Base-by-base conservation (phyloP, 2,797 vertebrate genomes). In the Choloepus didactylus region DNA sequence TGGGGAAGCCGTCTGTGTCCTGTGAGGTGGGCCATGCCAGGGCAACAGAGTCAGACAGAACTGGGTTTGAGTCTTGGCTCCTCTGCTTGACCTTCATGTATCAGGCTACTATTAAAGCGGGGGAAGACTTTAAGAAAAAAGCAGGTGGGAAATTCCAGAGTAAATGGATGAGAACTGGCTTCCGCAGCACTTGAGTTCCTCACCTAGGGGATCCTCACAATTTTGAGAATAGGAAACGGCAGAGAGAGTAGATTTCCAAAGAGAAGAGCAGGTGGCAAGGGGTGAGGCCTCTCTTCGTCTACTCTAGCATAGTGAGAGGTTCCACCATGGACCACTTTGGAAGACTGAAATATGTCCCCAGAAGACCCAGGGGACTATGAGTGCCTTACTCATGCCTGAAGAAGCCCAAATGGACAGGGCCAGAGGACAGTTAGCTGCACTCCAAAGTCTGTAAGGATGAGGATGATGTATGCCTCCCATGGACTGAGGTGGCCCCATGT, bases 1-100 rank as follows among this genome's bases (percentile, higher is more conserved):
- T 8, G 0, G 64, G 72, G 81, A 21, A 31, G 56, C 35, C 1
- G 2, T 35, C 3, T 6, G 31, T 0, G 21, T 41, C 1, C 5
- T 0, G 6, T 1, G 60, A 31, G 70, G n/a, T 12, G n/a, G 82
- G 90, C 31, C 21, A 8, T 25, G 1, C 23, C 2, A 18, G 46
- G 54, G 56, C 19, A 31, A 27, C 27, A 21, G 25, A 41, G 38
- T 6, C 3, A 5, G 77, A 11, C 19, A 18, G 49, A 51, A 46
- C 25, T 2, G 3, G 89, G 70, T 67, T n/a, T n/a, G 4, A 56
- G 41, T 60, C 67, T 46, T 5, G 9, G 54, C 14, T 29, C 35
- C 49, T 88, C 27, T 54, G 92, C 18, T 60, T 76, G 92, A 41
- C 44, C 19, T 31, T 31, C 31, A 31, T 0, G 0, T 0, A 16